A percentile compares a stretch with the other conserved stretches of the same genome.
phyloP scores from a whole-genome alignment of 2,888 invertebrate species.

The Lymantria dispar region DNA sequence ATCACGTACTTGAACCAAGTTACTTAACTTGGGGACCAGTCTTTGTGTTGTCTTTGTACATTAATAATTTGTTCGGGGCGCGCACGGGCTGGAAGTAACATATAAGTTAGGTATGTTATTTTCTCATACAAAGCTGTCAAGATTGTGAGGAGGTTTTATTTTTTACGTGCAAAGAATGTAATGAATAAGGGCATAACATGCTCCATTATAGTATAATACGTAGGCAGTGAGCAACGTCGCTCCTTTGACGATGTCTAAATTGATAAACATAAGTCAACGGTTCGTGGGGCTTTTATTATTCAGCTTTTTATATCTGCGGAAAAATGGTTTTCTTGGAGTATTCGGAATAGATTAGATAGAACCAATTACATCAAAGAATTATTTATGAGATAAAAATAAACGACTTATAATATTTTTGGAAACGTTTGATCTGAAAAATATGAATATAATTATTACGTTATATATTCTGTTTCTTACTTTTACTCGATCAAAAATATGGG shows the following conservation, averaged over 20 bases:
- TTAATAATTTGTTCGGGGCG: conserved; percentile 66
- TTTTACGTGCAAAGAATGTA: conserved; percentile 73
- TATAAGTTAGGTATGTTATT: conserved; percentile 57
- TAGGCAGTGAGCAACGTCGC: conserved; percentile 35
- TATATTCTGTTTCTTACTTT: too few relatives aligned
- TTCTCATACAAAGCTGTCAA: conserved; percentile 65
- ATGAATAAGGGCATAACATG: conserved; percentile 57
- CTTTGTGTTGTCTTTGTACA: conserved; percentile 67
- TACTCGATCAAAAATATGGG: too few relatives aligned
- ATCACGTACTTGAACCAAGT: conserved; percentile 64
- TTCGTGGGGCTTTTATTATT: conserved; percentile 12
- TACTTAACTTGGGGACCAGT: conserved; percentile 60
- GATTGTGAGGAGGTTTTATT: conserved; percentile 65
- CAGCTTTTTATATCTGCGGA: conserved; percentile 4
- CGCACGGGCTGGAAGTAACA: conserved; percentile 54
- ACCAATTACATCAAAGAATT: conserved; percentile 5
- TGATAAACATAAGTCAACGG: conserved; percentile 50
- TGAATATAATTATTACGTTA: too few relatives aligned
- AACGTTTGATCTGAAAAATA: not conserved
- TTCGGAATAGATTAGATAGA: conserved; percentile 4
- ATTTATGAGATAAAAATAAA: not conserved
- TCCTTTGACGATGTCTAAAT: conserved; percentile 44
- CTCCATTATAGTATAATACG: conserved; percentile 51
- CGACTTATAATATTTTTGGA: not conserved
- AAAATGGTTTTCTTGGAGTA: conserved; percentile 3